These are phyloP conservation scores for Eurois occulta DNA, from an alignment of 2,888 invertebrate species.

Conservation along the genomic window DNA sequence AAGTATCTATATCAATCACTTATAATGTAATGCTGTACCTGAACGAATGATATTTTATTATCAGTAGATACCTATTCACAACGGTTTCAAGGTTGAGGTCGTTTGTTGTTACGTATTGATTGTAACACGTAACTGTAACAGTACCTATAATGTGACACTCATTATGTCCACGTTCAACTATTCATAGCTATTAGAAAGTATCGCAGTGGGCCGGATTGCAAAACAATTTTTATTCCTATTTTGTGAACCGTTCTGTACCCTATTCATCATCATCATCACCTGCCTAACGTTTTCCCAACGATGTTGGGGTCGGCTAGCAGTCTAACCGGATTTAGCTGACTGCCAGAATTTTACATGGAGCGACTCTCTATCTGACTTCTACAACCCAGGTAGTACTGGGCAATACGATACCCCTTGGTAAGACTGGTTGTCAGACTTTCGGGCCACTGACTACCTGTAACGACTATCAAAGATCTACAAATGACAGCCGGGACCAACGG, in stretches of 20 bases:
- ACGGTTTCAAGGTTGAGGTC: background rate
- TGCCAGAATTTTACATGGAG: background rate
- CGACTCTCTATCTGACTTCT: background rate
- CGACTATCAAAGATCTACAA: background rate
- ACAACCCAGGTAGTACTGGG: background rate
- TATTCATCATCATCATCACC: background rate
- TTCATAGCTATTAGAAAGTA: background rate
- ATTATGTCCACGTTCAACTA: background rate
- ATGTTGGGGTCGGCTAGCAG: background rate
- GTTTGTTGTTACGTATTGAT: conserved; percentile 4
- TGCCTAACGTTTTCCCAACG: background rate
- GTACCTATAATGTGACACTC: background rate
- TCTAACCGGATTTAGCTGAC: background rate
- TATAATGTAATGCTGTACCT: background rate
- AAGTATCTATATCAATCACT: background rate
- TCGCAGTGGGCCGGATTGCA: too few species aligned
- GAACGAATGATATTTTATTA: conserved; percentile 6
- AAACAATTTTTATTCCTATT: background rate
- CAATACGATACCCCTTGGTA: too few species aligned
- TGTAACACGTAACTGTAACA: background rate
- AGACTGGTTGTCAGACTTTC: too few species aligned
- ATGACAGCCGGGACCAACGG: too few species aligned
- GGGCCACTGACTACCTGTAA: background rate
- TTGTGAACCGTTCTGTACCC: background rate
- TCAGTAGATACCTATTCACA: background rate